A percentile compares a stretch with the other conserved stretches of the same genome.
phyloP scores from a whole-genome alignment of 2,888 invertebrate species.

The Germaria angustata region DNA sequence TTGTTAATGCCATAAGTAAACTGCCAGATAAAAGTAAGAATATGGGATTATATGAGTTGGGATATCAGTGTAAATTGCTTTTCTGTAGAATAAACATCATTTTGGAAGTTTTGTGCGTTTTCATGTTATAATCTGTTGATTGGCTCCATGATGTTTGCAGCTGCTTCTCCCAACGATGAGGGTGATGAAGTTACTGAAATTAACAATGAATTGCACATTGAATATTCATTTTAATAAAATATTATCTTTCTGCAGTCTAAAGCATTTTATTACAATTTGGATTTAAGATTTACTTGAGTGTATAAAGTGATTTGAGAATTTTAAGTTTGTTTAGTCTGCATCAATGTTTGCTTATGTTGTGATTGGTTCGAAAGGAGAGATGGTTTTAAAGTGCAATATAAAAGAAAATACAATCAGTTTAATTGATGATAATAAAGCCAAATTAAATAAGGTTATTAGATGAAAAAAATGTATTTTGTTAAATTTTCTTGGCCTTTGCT shows the following conservation, averaged over 20 bases:
- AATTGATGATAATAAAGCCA: too few species aligned
- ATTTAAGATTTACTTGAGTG: too few species aligned
- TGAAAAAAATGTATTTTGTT: too few species aligned
- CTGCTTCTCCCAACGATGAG: background rate
- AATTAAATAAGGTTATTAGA: too few species aligned
- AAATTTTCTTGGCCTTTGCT: too few species aligned
- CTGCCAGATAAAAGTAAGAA: background rate
- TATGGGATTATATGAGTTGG: background rate
- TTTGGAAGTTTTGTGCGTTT: conserved; percentile 34
- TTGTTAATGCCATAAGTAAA: background rate
- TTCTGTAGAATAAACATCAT: conserved; percentile 11
- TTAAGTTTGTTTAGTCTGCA: too few species aligned
- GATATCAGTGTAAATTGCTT: background rate
- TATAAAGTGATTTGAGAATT: too few species aligned
- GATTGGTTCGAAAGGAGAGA: too few species aligned
- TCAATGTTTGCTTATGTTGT: too few species aligned
- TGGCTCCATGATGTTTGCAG: conserved; percentile 25
- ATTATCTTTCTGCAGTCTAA: background rate
- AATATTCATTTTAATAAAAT: conserved; percentile 12
- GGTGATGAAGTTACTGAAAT: conserved; percentile 3
- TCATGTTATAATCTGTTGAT: conserved; percentile 61
- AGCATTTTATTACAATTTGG: background rate
- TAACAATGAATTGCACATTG: conserved; percentile 11
- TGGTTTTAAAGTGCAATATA: too few species aligned
- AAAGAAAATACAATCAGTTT: too few species aligned